phyloP scores from a whole-genome alignment of 2,888 invertebrate species.

The Latrodectus elegans region DNA sequence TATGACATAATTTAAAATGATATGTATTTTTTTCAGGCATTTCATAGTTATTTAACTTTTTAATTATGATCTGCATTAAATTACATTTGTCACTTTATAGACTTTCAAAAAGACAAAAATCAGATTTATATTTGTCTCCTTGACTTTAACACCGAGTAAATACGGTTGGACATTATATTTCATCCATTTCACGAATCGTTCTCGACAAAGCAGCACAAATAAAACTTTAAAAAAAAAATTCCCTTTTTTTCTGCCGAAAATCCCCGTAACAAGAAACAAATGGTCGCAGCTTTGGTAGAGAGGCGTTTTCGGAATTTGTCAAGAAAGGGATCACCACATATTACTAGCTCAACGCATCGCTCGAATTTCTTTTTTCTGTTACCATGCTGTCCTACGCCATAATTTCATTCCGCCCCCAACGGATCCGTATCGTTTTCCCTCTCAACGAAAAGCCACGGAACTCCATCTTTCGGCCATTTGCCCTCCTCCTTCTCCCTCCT shows the following conservation, averaged over 20 bases:
- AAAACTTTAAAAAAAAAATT: slow-evolving; percentile 16
- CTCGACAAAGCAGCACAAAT: slow-evolving; percentile 7
- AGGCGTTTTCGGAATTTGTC: slow-evolving; percentile 68
- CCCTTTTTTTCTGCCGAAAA: slow-evolving; percentile 35
- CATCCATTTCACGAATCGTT: slow-evolving; percentile 22
- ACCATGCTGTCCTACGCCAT: neutral
- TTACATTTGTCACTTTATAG: too few relatives aligned
- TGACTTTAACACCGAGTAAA: too few relatives aligned
- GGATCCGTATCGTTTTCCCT: slow-evolving; percentile 26
- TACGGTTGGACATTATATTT: neutral
- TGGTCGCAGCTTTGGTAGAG: slow-evolving; percentile 65
- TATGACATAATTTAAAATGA: too few relatives aligned
- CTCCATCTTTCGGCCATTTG: slow-evolving; percentile 64
- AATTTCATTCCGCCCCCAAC: slow-evolving; percentile 19
- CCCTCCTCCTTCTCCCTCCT: slow-evolving; percentile 7
- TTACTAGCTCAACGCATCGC: slow-evolving; percentile 67
- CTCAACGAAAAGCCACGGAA: slow-evolving; percentile 52
- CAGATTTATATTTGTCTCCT: too few relatives aligned
- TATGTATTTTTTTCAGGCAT: too few relatives aligned
- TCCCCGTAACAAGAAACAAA: slow-evolving; percentile 68
- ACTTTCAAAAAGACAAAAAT: too few relatives aligned
- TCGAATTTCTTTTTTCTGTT: slow-evolving; percentile 5
- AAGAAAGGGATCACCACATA: slow-evolving; percentile 69
- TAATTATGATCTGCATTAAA: too few relatives aligned
- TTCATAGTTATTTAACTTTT: too few relatives aligned